Evolutionary conservation across 2,888 invertebrate species (phyloP).

Genomic region (Stratiomys singularior): DNA sequence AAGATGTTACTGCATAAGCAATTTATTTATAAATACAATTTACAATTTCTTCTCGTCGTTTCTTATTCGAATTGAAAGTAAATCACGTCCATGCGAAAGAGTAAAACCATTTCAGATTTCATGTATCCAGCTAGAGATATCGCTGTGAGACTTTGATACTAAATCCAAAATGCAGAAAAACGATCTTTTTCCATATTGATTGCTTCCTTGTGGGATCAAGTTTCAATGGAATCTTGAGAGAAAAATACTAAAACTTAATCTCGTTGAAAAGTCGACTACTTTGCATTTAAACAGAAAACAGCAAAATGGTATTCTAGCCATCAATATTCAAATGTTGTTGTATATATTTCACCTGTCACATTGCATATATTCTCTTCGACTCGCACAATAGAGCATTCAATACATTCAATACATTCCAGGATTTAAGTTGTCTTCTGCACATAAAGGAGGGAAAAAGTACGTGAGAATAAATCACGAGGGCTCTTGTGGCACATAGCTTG

Average conservation of each 20-base stretch:
- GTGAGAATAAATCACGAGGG: slow-evolving; percentile 40
- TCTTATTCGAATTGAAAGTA: no score
- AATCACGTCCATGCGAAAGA: no score
- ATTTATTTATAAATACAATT: no score
- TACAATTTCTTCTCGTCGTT: no score
- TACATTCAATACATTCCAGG: slow-evolving; percentile 34
- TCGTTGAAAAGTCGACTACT: background rate
- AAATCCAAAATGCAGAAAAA: background rate
- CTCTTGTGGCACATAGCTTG: slow-evolving; percentile 41
- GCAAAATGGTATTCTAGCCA: slow-evolving; percentile 4
- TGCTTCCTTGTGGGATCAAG: background rate
- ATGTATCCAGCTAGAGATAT: no score
- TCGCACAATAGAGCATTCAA: slow-evolving; percentile 25
- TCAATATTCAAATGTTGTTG: slow-evolving; percentile 12
- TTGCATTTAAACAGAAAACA: slow-evolving; percentile 18
- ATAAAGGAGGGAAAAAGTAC: slow-evolving; percentile 30
- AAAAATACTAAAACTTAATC: background rate
- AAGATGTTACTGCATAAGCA: no score
- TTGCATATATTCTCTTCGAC: slow-evolving; percentile 24
- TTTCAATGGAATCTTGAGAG: background rate
- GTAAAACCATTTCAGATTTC: no score
- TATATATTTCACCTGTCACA: slow-evolving; percentile 41
- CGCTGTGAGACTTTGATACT: background rate
- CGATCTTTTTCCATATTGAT: no score
- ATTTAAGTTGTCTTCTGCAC: slow-evolving; percentile 30